A percentile compares a stretch with the other conserved stretches of the same genome.
Conservation (phyloP, 2,113 vertebrate genomes). For the Atlantisia rogersi region DNA sequence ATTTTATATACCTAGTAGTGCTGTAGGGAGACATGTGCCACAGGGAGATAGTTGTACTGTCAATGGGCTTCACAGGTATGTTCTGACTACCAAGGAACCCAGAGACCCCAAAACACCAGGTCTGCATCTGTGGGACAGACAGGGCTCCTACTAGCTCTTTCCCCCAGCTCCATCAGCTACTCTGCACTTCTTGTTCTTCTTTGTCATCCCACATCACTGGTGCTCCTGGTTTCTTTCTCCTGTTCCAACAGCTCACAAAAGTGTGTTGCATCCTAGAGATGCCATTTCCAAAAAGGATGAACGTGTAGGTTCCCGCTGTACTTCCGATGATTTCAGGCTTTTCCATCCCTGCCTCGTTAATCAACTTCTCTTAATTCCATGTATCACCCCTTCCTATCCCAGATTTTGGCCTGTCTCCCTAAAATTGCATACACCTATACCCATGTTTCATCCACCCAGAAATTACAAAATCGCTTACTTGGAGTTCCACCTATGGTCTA, state of each 20-base stretch:
- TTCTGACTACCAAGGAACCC: neutral
- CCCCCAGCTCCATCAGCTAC: neutral
- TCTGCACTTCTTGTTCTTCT: neutral
- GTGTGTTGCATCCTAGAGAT: neutral
- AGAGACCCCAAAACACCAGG: neutral
- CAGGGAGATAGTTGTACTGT: neutral
- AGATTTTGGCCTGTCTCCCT: neutral
- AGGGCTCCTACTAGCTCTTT: neutral
- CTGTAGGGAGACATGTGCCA: fast-evolving
- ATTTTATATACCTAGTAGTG: neutral
- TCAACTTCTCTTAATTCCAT: neutral
- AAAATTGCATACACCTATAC: neutral
- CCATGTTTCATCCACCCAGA: neutral
- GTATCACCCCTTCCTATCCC: neutral
- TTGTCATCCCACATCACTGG: neutral
- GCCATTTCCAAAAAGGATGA: neutral
- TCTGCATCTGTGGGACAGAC: neutral
- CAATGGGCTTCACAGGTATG: neutral
- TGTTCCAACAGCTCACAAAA: neutral
- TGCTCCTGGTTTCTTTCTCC: neutral
- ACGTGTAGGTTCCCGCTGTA: neutral
- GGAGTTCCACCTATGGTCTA: neutral
- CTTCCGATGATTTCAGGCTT: neutral
- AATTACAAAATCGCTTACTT: neutral
- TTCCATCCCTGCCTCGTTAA: neutral